Base-by-base conservation (phyloP, 2,888 invertebrate genomes). In the Galeruca laticollis region DNA sequence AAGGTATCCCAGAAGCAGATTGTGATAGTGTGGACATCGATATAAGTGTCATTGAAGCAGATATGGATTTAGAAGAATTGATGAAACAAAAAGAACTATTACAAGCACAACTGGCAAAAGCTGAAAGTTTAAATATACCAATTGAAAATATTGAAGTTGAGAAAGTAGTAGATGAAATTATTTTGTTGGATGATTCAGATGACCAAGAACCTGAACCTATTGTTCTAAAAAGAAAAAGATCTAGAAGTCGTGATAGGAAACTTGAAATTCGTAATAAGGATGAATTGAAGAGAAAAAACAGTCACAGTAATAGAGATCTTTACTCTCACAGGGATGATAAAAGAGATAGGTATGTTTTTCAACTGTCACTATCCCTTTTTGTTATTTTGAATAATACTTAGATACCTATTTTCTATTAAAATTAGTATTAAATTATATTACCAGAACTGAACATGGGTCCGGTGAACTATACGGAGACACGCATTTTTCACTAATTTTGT, bases 71-170 rank as follows among this genome's bases (percentile, higher is more conserved):
- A 33, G 96, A 96, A 81, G 96, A 96, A 76, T 86, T 96, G 68
- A 96, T 96, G 95, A 92, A 92, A 79, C 95, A 96, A 83, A 96
- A 96, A 86, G 95, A 94, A 80, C 79, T 92, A 52, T 86, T 95
- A 54, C 95, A 95, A 86, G 94, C 94, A 47, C 94, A 94, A 71
- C 94, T 93, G 82, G 88, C 89, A 80, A 93, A 92, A 0, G 92
- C 92, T 73, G 90, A 90, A 65, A 78, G 76, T 6, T 72, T 76
- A 11, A 13, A 54, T 33, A 61, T 69, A 33, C 69, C 72, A 67
- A 70, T 78, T 52, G 65, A 62, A 43, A 73, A 68, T n/a, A n/a
- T 21, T 26, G 68, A 60, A 66, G 85, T 86, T 80, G 85, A 82
- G 77, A 85, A 75, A 83, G 76, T 86, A 84, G 77, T 79, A 79